phyloP scores from a whole-genome alignment of 2,797 vertebrate genomes.

The Glyptemys insculpta region DNA sequence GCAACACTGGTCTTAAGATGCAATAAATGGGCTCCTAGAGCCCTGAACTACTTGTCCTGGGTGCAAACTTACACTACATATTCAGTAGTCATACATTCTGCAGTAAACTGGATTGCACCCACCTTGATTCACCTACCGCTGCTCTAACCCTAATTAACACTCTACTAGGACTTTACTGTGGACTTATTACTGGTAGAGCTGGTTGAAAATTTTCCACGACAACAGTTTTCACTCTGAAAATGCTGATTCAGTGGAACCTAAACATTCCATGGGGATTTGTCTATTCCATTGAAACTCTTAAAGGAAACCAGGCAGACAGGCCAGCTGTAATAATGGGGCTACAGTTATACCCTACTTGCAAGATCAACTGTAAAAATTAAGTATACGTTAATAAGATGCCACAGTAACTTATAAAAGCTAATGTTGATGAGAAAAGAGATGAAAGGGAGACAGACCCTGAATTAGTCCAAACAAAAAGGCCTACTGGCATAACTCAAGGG shows the following conservation, averaged over 20 bases:
- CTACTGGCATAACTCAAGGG: not conserved
- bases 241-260: not conserved
- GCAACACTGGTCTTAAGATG: not conserved
- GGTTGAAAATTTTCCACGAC: not conserved
- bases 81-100: not conserved
- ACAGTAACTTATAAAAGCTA: not conserved
- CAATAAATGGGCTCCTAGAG: not conserved
- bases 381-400: not conserved
- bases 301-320: not conserved
- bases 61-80: not conserved
- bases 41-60: not conserved
- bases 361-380: not conserved
- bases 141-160: not conserved
- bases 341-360: not conserved
- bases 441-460: not conserved
- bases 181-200: not conserved
- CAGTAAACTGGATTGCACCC: not conserved
- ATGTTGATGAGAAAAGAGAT: not conserved
- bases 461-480: not conserved
- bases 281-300: not conserved
- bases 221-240: not conserved
- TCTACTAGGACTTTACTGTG: not conserved
- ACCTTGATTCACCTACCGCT: not conserved
- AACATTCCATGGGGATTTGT: not conserved
- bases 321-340: not conserved